Conservation (phyloP, 2,113 vertebrate species). For the Rhinoderma darwinii region DNA sequence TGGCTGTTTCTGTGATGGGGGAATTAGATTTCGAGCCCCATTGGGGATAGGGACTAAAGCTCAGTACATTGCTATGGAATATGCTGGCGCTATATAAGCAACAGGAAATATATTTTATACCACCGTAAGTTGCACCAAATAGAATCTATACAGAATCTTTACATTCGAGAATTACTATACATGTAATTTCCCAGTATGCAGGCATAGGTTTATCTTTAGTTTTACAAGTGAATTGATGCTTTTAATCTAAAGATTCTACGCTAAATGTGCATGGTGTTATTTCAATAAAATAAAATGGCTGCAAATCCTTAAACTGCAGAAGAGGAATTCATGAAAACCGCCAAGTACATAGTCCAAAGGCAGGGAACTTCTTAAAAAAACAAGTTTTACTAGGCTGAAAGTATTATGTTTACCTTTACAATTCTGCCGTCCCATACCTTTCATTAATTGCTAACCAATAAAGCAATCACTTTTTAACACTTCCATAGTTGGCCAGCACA, state of each 20-base stretch:
- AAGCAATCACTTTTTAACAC: not conserved
- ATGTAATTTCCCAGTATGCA: not conserved
- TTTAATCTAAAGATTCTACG: not conserved
- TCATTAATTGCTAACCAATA: not conserved
- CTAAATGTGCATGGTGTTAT: not conserved
- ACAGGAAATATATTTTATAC: too few species aligned
- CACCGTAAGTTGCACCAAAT: too few species aligned
- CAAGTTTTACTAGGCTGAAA: not conserved
- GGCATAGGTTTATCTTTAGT: too few species aligned
- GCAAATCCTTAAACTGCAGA: not conserved
- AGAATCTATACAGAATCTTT: too few species aligned
- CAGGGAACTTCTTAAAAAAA: not conserved
- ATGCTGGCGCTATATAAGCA: too few species aligned
- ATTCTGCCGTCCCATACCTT: not conserved
- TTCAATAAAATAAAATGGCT: not conserved
- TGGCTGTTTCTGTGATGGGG: too few species aligned
- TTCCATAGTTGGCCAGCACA: not conserved
- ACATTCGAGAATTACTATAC: not conserved
- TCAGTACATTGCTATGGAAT: too few species aligned
- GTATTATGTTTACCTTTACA: not conserved
- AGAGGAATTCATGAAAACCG: not conserved
- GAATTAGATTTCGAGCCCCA: too few species aligned
- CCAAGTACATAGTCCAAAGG: not conserved
- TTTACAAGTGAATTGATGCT: not conserved
- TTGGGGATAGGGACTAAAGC: too few species aligned